Conservation (phyloP, 2,797 vertebrate species). For the Sternotherus odoratus region DNA sequence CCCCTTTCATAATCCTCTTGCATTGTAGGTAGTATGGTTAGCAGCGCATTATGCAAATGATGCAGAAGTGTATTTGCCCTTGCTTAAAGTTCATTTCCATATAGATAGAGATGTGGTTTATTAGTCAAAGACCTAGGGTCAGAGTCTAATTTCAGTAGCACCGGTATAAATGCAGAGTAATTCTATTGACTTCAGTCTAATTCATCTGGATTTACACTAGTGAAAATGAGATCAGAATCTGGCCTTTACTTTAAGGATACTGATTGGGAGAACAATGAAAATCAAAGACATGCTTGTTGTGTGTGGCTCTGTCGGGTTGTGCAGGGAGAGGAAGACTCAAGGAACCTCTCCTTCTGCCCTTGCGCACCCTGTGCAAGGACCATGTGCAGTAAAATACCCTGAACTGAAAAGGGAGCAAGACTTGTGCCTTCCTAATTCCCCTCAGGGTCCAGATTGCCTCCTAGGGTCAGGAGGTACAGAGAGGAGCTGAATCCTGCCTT, state of each 20-base stretch:
- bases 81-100: not conserved
- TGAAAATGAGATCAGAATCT: not conserved
- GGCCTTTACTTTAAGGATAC: not conserved
- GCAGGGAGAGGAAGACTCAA: not conserved
- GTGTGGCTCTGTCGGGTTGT: rapidly evolving
- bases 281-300: not conserved
- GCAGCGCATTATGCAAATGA: rapidly evolving
- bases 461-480: not conserved
- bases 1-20: rapidly evolving
- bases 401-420: not conserved
- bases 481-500: rapidly evolving
- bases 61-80: rapidly evolving
- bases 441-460: not conserved
- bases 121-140: not conserved
- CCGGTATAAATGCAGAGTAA: not conserved
- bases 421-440: not conserved
- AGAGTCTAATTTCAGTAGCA: not conserved
- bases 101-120: rapidly evolving
- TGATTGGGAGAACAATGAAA: rapidly evolving
- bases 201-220: not conserved
- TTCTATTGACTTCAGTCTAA: not conserved
- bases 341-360: not conserved
- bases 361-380: not conserved
- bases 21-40: not conserved
- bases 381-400: not conserved